Base-by-base conservation (phyloP, 2,888 invertebrate genomes). In the Ochropleura plecta region DNA sequence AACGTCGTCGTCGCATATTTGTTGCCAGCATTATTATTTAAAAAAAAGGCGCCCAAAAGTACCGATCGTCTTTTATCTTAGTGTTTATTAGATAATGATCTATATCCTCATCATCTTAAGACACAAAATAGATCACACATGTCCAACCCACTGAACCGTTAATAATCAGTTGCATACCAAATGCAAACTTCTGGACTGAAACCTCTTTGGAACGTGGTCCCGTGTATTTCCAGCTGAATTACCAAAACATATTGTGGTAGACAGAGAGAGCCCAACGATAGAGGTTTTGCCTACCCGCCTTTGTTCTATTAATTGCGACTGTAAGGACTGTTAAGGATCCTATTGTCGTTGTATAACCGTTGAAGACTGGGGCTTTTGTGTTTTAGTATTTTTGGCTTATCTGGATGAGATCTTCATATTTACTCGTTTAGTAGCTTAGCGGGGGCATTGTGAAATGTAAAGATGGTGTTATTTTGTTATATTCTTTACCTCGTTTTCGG, bases 301-400 rank as follows among this genome's bases (percentile, higher is more conserved):
- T 93, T 94, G 93, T 93, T 92, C 83, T 65, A 89, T 90, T 93
- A 93, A 94, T 94, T 92, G 91, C 90, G 78, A 90, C 90, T 89
- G 87, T 92, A 90, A 91, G 91, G 84, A 89, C 74, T 74, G 81
- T 80, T 83, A 84, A 76, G 64, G 85, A 72, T 73, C 73, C 73
- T 71, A 85, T 82, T 83, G 82, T 85, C 65, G 57, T 68, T 70
- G 79, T 67, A 84, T 66, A 70, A 75, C 71, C 66, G 75, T 67
- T 81, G 76, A 88, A 86, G 86, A 89, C 88, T 70, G 69, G 86
- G 82, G 87, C 88, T 86, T 89, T 89, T 89, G 86, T 83, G 46
- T 81, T 81, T 73, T 44, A 88, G 83, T 86, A 84, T 86, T 87
- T 87, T 87, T 85, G 81, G 82, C 73, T 85, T 88, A 88, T 87